phyloP scores from a whole-genome alignment of 2,113 vertebrate species.

The Lynx canadensis region DNA sequence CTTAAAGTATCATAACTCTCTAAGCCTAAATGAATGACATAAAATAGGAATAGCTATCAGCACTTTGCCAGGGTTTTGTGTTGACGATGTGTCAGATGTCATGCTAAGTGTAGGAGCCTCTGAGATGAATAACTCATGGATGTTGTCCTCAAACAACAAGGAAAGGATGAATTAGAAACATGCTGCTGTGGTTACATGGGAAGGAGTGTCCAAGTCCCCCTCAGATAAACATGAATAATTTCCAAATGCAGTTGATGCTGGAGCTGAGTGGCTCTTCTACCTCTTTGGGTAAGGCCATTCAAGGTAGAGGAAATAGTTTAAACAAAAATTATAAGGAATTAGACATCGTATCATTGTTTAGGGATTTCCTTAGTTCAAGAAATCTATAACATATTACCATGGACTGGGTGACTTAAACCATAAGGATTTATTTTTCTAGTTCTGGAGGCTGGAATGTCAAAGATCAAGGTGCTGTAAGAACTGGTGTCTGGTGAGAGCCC shows the following conservation, averaged over 20 bases:
- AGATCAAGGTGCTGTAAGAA: not conserved
- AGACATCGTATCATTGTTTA: not conserved
- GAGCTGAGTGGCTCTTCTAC: not conserved
- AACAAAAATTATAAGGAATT: not conserved
- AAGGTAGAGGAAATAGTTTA: not conserved
- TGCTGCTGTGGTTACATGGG: not conserved
- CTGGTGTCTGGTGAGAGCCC: not conserved
- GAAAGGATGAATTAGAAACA: not conserved
- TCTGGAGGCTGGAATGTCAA: not conserved
- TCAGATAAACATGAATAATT: not conserved
- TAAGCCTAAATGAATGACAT: not conserved
- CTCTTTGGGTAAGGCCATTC: not conserved
- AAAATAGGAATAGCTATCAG: not conserved
- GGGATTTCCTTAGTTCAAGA: not conserved
- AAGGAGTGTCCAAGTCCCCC: not conserved
- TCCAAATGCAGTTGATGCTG: not conserved
- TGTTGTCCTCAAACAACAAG: not conserved
- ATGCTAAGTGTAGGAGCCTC: not conserved
- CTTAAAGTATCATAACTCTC: not conserved
- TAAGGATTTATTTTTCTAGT: not conserved
- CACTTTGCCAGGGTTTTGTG: not conserved
- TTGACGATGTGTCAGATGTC: not conserved
- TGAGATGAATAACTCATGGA: not conserved
- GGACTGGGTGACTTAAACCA: not conserved
- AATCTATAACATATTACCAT: not conserved